These are phyloP conservation scores for Drosophila silvestris DNA, from an alignment of 2,888 invertebrate species.

Conservation along the genomic window DNA sequence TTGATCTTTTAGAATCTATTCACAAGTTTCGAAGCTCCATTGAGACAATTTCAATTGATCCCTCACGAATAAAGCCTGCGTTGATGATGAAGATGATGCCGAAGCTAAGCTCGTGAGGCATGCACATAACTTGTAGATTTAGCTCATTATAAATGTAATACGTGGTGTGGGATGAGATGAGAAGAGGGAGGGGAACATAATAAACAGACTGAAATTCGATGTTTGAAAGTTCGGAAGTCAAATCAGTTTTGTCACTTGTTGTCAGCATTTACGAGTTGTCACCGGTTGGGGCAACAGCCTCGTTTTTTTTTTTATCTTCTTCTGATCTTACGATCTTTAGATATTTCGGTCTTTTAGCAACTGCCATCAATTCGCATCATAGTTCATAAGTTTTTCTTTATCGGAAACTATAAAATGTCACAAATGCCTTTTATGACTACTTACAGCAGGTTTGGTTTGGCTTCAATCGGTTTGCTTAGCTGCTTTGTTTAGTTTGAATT, in stretches of 20 bases:
- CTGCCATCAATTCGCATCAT: slow-evolving; percentile 54
- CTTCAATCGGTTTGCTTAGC: slow-evolving; percentile 42
- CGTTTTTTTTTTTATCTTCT: not conserved
- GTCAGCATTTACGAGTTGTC: slow-evolving; percentile 53
- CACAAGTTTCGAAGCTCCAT: slow-evolving; percentile 11
- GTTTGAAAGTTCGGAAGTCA: slow-evolving; percentile 75
- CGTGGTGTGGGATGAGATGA: slow-evolving; percentile 3
- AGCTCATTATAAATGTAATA: slow-evolving; percentile 27
- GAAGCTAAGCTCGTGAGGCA: slow-evolving; percentile 63
- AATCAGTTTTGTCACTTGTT: slow-evolving; percentile 60
- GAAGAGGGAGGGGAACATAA: slow-evolving; percentile 6
- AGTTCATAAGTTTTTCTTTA: slow-evolving; percentile 43
- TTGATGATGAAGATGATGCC: slow-evolving; percentile 16
- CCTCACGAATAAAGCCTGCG: slow-evolving; percentile 1
- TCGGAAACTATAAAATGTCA: slow-evolving; percentile 37
- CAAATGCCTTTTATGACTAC: slow-evolving; percentile 30
- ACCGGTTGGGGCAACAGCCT: slow-evolving; percentile 28
- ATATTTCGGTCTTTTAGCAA: not conserved
- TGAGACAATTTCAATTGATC: slow-evolving; percentile 48
- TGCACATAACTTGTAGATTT: slow-evolving; percentile 74
- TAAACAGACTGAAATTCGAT: slow-evolving; percentile 20
- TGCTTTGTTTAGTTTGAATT: slow-evolving; percentile 22
- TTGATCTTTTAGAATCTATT: slow-evolving; percentile 23
- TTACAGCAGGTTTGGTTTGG: slow-evolving; percentile 46
- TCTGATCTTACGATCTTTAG: slow-evolving; percentile 24